Base-by-base conservation (phyloP, 2,113 vertebrate species). In the human (Homo sapiens) region DNA sequence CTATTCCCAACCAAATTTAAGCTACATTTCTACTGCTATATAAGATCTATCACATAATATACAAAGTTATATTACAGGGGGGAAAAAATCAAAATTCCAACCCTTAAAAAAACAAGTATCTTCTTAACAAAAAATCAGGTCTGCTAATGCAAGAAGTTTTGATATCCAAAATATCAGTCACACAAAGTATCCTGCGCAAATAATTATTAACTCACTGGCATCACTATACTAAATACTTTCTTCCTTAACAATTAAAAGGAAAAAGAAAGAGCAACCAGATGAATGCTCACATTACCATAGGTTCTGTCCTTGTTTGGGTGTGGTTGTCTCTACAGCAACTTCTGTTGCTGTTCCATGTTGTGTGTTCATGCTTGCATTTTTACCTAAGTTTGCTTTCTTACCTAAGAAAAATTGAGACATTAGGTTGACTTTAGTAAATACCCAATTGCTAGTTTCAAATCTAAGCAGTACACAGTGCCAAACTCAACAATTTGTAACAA, bases 261-360 rank as follows among this genome's bases (percentile, higher is more conserved):
- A 94, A 72, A 89, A 86, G 9, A 43, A 57, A 50, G 85, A 93
- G 81, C 76, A 93, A 20, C 38, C 91, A 91, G 73, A 84, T 7
- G 43, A 79, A 78, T 87, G 82, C 87, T 96, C 12, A 52, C 8
- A 70, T 97, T 98, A 99, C 99, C 99, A 99, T 97, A 99, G 98
- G 97, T 99, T 99, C 98, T 99, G 99, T 84, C 99, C 99, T 98
- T 99, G 99, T 75, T 99, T 99, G 85, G 99, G 99, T 40, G 98
- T 86, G 0, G 99, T 99, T 43, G 98, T 99, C 98, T 99, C 99
- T 23, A 99, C 98, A 3, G 99, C 98, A 14, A 98, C 73, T 96
- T 99, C 99, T 8, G 98, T 43, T 20, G 98, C 89, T 59, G 98
- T 93, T 72, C 98, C 98, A 81, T 99, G 99, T 0, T 98, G 98